Evolutionary conservation across 1,140 invertebrate genomes (phyloP), one percentile per base, ranked within the genome.

Genomic region (Lerema accius): DNA sequence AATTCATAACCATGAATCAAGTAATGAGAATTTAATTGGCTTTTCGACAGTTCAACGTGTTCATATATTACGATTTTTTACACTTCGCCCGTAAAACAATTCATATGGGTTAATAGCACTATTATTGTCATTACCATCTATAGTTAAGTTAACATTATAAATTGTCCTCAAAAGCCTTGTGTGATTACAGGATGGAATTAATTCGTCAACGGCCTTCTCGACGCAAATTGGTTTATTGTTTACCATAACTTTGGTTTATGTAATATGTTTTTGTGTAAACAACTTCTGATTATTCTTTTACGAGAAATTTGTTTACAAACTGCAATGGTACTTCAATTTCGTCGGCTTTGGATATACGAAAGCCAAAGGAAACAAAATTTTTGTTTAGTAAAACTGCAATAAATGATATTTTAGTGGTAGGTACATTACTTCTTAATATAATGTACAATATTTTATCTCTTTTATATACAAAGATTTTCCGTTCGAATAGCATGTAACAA

Each of bases 21-120:
- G 13, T 58, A 58, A 58, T 58, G 55, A 16, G 42, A 35, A 37
- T 59, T 59, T 59, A 59, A 59, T 59, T 48, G 55, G 55, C 55
- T 59, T 59, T 59, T 59, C 48, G 55, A 59, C 55, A 59, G 43
- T 59, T 59, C 55, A 10, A n/a, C 26, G 42, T 23, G 15, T 35
- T 28, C 28, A 48, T 59, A 48, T 43, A 39, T 59, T 23, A 59
- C 1, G 26, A 4, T 10, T 59, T 59, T 58, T 46, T 28, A 11
- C 43, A 59, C 55, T n/a, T 48, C 43, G 11, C 26, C 35, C 55
- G 28, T 59, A 59, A 59, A 59, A 59, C 55, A 59, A 59, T 59
- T 48, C 55, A 59, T 59, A 43, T 59, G 28, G 55, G 55, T 59
- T 48, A 59, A 59, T 59, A 48, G 55, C 28, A 19, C 28, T 59